phyloP scores from a whole-genome alignment of 2,888 invertebrate genomes.

The Cheilosia impressa region DNA sequence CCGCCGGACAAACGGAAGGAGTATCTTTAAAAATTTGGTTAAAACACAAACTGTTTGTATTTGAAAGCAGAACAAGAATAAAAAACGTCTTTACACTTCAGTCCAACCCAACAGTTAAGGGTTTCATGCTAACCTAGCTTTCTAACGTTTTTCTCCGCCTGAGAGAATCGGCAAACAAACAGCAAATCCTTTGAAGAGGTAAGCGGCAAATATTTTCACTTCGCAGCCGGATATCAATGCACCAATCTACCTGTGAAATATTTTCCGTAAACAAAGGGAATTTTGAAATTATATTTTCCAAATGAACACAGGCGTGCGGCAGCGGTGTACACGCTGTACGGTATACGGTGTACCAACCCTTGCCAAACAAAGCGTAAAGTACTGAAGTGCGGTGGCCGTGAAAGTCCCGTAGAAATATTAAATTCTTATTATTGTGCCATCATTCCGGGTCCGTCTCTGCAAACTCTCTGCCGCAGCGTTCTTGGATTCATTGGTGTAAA shows the following conservation, averaged over 20 bases:
- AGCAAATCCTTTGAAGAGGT: constrained; percentile 69
- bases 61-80: background rate
- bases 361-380: constrained; percentile 72
- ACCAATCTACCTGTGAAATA: constrained; percentile 74
- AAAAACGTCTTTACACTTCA: background rate
- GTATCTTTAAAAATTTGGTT: constrained; percentile 42
- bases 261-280: constrained; percentile 72
- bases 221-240: constrained; percentile 73
- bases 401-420: constrained; percentile 74
- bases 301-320: constrained; percentile 60
- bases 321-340: background rate
- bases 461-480: background rate
- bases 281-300: constrained; percentile 73
- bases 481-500: background rate
- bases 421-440: constrained; percentile 74
- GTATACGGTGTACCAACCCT: constrained; percentile 16
- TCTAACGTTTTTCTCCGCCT: constrained; percentile 33
- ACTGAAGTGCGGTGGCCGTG: constrained; percentile 70
- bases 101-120: background rate
- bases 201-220: constrained; percentile 73
- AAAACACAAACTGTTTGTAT: constrained; percentile 16
- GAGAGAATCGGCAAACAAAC: constrained; percentile 31
- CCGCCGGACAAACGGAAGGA: background rate
- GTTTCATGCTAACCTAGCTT: constrained; percentile 31
- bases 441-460: constrained; percentile 27